These are phyloP conservation scores for Mechanitis messenoides DNA, from an alignment of 2,888 invertebrate genomes.

Conservation along the genomic window DNA sequence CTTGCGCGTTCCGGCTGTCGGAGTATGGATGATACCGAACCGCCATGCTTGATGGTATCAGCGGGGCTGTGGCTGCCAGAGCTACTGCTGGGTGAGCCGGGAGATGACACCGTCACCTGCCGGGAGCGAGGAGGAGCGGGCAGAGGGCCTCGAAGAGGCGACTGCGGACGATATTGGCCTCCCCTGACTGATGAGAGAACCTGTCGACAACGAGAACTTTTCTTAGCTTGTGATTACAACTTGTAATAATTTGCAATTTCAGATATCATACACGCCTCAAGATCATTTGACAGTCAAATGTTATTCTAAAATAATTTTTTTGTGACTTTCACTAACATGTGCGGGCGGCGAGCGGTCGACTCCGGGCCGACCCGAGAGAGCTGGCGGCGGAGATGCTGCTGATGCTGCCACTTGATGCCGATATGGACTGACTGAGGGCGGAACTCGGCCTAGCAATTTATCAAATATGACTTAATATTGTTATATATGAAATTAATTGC, in stretches of 20 bases:
- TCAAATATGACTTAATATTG: not conserved
- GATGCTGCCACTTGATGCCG: conserved; percentile 76
- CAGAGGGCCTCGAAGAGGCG: conserved; percentile 79
- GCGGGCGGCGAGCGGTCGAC: conserved; percentile 82
- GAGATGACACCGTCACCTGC: conserved; percentile 78
- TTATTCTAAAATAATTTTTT: not conserved
- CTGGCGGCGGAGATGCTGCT: conserved; percentile 77
- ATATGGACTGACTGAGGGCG: conserved; percentile 87
- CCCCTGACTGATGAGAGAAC: conserved; percentile 84
- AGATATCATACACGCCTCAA: not conserved
- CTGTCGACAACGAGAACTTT: conserved; percentile 42
- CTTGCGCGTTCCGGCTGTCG: conserved; percentile 62
- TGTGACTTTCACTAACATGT: conserved; percentile 69
- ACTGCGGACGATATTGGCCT: conserved; percentile 84
- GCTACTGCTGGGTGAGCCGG: conserved; percentile 92
- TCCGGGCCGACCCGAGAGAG: conserved; percentile 75
- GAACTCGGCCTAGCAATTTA: conserved; percentile 80
- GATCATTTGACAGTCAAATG: not conserved
- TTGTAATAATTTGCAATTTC: not conserved
- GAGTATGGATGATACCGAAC: conserved; percentile 68
- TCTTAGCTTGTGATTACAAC: too few species aligned
- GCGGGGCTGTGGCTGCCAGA: conserved; percentile 89
- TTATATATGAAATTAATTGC: not conserved
- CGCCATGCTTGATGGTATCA: conserved; percentile 82
- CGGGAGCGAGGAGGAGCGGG: conserved; percentile 72